phyloP scores from a whole-genome alignment of 2,113 vertebrate genomes.

The Arenaria interpres region DNA sequence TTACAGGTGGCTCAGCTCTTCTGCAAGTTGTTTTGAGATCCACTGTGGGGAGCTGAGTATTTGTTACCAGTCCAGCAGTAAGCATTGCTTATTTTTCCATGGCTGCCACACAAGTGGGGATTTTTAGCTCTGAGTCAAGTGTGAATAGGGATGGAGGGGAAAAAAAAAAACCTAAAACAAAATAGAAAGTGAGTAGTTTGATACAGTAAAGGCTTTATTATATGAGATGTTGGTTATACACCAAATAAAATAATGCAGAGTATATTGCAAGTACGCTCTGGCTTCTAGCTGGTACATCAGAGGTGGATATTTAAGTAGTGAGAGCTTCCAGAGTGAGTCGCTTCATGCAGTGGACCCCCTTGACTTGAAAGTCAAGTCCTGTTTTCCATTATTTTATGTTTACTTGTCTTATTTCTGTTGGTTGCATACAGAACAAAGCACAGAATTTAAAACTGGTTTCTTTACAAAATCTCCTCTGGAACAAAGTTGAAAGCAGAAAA shows the following conservation, averaged over 20 bases:
- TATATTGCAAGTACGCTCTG: background rate
- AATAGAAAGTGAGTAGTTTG: background rate
- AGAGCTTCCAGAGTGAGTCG: background rate
- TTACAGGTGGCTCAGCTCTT: background rate
- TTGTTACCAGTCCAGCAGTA: background rate
- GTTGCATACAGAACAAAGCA: background rate
- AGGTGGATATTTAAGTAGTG: background rate
- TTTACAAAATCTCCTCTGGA: background rate
- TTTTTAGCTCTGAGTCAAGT: background rate
- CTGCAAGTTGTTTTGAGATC: background rate
- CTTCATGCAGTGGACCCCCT: background rate
- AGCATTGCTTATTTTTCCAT: background rate
- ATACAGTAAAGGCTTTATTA: conserved; percentile 3
- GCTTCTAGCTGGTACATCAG: background rate
- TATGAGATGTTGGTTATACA: background rate
- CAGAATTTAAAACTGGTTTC: background rate
- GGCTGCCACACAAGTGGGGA: background rate
- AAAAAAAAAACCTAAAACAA: background rate
- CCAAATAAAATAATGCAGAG: background rate
- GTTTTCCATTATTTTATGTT: background rate
- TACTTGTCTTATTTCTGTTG: background rate
- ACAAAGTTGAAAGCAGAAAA: background rate
- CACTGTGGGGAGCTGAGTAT: background rate
- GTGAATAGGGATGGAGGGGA: background rate
- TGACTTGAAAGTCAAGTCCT: background rate